Conservation (phyloP, 2,797 vertebrate genomes). For the Chanos chanos region DNA sequence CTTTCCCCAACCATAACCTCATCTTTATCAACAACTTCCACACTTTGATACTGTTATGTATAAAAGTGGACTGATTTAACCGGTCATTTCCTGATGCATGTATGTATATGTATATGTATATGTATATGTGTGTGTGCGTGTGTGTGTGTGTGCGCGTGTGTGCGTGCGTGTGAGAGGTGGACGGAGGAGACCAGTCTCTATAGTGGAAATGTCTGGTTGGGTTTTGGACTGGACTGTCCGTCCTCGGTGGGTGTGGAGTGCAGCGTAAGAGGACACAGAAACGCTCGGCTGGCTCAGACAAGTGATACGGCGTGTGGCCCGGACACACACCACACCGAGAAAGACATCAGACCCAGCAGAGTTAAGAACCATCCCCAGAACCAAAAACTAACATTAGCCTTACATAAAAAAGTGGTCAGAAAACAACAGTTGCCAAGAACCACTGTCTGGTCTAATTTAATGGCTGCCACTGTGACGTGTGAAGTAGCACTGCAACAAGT, state of each 20-base stretch:
- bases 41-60: neutral
- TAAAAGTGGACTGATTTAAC: neutral
- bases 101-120: constrained; percentile 18
- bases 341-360: neutral
- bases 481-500: too few species aligned
- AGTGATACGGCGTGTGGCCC: constrained; percentile 94
- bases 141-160: constrained; percentile 3
- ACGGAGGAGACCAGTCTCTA: neutral
- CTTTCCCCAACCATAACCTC: neutral
- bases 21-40: too few species aligned
- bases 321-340: constrained; percentile 55
- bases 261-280: constrained; percentile 37
- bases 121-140: constrained; percentile 29
- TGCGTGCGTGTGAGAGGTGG: too few species aligned
- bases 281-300: constrained; percentile 95
- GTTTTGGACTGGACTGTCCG: too few species aligned
- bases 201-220: too few species aligned
- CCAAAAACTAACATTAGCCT: too few species aligned
- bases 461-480: too few species aligned
- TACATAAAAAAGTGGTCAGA: too few species aligned
- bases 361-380: too few species aligned
- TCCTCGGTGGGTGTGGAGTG: constrained; percentile 1
- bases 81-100: constrained; percentile 28
- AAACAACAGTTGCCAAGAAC: too few species aligned
- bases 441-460: too few species aligned